phyloP scores from a whole-genome alignment of 2,888 invertebrate genomes.

The Mesoligia furuncula region DNA sequence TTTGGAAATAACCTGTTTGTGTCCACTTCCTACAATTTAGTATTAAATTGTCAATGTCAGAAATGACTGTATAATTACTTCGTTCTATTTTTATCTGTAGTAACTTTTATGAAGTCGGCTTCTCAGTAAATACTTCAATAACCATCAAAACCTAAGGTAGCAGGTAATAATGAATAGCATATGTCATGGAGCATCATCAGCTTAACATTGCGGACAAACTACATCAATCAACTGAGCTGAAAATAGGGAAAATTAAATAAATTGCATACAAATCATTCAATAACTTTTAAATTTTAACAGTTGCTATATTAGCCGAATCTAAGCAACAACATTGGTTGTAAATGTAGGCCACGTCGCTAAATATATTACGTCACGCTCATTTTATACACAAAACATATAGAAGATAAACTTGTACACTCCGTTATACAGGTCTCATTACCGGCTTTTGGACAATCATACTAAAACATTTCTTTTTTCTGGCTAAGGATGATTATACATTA shows the following conservation, averaged over 20 bases:
- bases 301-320: slow-evolving; percentile 34
- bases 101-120: background rate
- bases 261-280: slow-evolving; percentile 6
- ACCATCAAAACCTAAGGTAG: no score
- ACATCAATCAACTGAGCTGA: no score
- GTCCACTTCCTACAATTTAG: background rate
- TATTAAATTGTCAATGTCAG: background rate
- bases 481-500: background rate
- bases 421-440: slow-evolving; percentile 11
- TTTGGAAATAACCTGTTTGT: background rate
- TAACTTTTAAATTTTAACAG: slow-evolving; percentile 13
- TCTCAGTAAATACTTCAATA: background rate
- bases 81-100: background rate
- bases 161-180: no score
- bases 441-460: background rate
- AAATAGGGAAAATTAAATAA: background rate
- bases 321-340: slow-evolving; percentile 53
- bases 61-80: no score
- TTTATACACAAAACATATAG: slow-evolving; percentile 22
- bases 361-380: slow-evolving; percentile 32
- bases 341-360: slow-evolving; percentile 44
- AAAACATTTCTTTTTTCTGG: background rate
- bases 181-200: no score
- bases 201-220: no score
- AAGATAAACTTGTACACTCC: slow-evolving; percentile 5